phyloP scores from a whole-genome alignment of 2,797 vertebrate genomes.

The Semotilus atromaculatus region DNA sequence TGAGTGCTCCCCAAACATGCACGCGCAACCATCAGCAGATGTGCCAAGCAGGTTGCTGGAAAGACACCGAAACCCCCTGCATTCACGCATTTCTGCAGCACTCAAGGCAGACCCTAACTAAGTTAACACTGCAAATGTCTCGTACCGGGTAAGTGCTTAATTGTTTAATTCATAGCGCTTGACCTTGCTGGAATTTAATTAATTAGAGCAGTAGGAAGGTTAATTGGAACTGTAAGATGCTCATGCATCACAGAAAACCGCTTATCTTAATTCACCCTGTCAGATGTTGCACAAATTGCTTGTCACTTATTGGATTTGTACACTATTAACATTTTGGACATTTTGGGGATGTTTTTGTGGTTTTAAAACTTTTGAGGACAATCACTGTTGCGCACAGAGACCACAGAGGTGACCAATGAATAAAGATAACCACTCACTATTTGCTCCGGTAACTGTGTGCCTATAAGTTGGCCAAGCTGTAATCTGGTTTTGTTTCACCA shows the following conservation, averaged over 20 bases:
- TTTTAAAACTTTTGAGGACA: not conserved
- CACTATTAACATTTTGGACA: not conserved
- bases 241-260: conserved; percentile 78
- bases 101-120: conserved; percentile 51
- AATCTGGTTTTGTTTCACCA: not conserved
- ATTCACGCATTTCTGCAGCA: conserved; percentile 12
- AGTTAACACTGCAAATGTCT: conserved; percentile 54
- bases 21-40: conserved; percentile 33
- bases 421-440: not conserved
- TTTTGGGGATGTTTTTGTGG: not conserved
- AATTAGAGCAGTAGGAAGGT: conserved; percentile 83
- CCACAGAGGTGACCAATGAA: not conserved
- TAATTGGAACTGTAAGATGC: conserved; percentile 82
- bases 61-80: conserved; percentile 5
- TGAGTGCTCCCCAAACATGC: conserved; percentile 11
- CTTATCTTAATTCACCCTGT: conserved; percentile 78
- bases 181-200: conserved; percentile 82
- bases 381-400: not conserved
- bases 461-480: not conserved
- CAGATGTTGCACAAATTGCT: conserved; percentile 74
- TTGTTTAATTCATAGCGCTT: conserved; percentile 78
- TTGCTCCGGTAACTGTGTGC: not conserved
- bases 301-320: conserved; percentile 53
- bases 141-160: conserved; percentile 68
- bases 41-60: conserved; percentile 31